phyloP scores from a whole-genome alignment of 2,113 vertebrate species.

The Dunckerocampus dactyliophorus region DNA sequence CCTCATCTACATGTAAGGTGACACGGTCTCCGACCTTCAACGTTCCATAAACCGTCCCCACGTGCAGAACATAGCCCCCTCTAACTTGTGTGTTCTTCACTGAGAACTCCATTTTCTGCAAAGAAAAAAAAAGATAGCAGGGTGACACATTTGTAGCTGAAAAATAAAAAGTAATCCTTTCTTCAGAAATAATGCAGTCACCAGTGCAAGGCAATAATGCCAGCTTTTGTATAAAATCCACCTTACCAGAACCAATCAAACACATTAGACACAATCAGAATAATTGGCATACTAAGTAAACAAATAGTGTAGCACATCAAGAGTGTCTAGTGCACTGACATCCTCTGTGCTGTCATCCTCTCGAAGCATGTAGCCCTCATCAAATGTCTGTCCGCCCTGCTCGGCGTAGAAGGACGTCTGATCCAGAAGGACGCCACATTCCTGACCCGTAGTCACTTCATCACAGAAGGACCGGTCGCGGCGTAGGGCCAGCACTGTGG shows the following conservation, averaged over 20 bases:
- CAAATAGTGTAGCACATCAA: neutral
- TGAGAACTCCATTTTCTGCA: slow-evolving; percentile 91
- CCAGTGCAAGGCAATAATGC: too few species aligned
- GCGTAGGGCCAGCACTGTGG: slow-evolving; percentile 85
- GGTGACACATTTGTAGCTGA: neutral
- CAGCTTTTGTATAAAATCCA: too few species aligned
- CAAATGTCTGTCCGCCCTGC: slow-evolving; percentile 94
- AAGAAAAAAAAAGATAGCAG: neutral
- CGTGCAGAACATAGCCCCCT: slow-evolving; percentile 89
- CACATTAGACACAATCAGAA: too few species aligned
- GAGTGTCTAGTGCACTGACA: slow-evolving; percentile 63
- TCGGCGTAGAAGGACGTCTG: slow-evolving; percentile 93
- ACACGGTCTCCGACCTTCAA: slow-evolving; percentile 87
- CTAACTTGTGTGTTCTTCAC: slow-evolving; percentile 94
- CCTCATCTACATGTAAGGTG: slow-evolving; percentile 86
- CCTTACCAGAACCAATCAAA: too few species aligned
- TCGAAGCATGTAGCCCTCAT: slow-evolving; percentile 90
- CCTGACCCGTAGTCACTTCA: slow-evolving; percentile 85
- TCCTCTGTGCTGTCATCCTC: slow-evolving; percentile 83
- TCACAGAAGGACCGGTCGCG: slow-evolving; percentile 87
- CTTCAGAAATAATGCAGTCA: too few species aligned
- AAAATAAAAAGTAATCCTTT: neutral
- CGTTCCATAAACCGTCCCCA: slow-evolving; percentile 86
- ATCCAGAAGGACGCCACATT: slow-evolving; percentile 92
- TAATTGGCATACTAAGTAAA: too few species aligned